Evolutionary conservation across 37 sponge, comb jelly and placozoan species (phyloP).

Genomic region (Cladorhizidae sp.): DNA sequence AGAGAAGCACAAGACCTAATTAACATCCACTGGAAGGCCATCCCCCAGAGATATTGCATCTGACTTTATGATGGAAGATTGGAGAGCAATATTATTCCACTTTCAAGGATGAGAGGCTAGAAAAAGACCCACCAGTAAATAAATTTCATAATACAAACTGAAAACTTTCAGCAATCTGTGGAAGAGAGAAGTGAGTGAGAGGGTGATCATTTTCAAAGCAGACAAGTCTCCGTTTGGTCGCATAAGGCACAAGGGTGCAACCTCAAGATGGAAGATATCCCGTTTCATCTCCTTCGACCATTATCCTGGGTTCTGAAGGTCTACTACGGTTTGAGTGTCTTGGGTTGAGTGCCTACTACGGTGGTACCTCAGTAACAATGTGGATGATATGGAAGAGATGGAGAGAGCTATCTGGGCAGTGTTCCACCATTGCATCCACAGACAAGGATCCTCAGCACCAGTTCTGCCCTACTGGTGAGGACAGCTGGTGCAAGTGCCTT

Average conservation of each 20-base stretch:
- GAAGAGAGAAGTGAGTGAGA: not conserved
- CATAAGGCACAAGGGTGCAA: too few relatives aligned
- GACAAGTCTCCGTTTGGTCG: too few relatives aligned
- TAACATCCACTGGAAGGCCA: not conserved
- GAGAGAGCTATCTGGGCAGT: too few relatives aligned
- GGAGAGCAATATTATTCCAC: constrained; percentile 11
- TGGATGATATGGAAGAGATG: too few relatives aligned
- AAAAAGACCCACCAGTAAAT: constrained; percentile 13
- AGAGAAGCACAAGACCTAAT: not conserved
- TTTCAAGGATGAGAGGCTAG: constrained; percentile 15
- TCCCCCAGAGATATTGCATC: constrained; percentile 5
- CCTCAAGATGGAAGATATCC: too few relatives aligned
- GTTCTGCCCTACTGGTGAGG: too few relatives aligned
- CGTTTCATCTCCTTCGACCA: too few relatives aligned
- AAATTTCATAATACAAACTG: constrained; percentile 13
- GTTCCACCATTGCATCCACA: too few relatives aligned
- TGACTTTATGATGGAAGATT: constrained; percentile 3
- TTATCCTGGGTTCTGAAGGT: not conserved
- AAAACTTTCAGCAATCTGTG: constrained; percentile 23
- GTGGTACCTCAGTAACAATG: too few relatives aligned
- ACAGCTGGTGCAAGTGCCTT: too few relatives aligned
- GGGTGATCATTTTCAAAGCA: constrained; percentile 11
- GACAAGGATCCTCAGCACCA: too few relatives aligned
- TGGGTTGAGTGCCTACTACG: too few relatives aligned
- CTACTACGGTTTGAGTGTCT: not conserved